Base-by-base conservation (phyloP, 2,888 invertebrate species). In the Priocnemis perturbator region DNA sequence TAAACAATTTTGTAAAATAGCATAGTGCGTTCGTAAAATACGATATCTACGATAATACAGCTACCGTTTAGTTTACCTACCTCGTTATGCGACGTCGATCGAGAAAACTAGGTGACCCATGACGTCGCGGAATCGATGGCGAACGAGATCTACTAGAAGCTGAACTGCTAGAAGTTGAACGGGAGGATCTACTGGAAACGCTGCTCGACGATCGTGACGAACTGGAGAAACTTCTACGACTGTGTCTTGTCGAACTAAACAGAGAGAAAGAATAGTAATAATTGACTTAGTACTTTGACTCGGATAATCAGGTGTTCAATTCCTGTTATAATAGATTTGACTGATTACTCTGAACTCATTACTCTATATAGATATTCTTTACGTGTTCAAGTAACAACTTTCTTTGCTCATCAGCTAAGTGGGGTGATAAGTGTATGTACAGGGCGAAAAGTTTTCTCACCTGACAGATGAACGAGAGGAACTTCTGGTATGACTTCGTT, bases 31-130 rank as follows among this genome's bases (percentile, higher is more conserved):
- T 77, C 37, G 60, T 61, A 76, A 71, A 76, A 65, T 67, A 75
- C 68, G 63, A 56, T 71, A 68, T 37, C 71, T 64, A 74, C 72
- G 60, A 67, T 61, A 69, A 64, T 44, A 23, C 45, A 30, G 60
- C 64, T 70, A 69, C 58, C 26, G 30, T 48, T 21, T 57, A 44
- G 19, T 30, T 11, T 61, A 80, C 73, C 67, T 78, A 98, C 98
- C 98, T 98, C 82, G 98, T 98, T 85, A 98, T 98, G 81, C 98
- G 93, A 69, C 98, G 92, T 82, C 97, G 92, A 90, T 98, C 98
- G 73, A 98, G 91, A 90, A 98, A 98, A 89, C 97, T 97, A 20
- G 98, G 98, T 67, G 98, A 98, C 53, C 98, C 98, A 81, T 95
- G 94, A 71, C 98, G 93, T 67, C 98, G 91, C 60, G 98, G 97